phyloP scores from a whole-genome alignment of 2,113 vertebrate genomes.

The Ivindomyrus marchei region DNA sequence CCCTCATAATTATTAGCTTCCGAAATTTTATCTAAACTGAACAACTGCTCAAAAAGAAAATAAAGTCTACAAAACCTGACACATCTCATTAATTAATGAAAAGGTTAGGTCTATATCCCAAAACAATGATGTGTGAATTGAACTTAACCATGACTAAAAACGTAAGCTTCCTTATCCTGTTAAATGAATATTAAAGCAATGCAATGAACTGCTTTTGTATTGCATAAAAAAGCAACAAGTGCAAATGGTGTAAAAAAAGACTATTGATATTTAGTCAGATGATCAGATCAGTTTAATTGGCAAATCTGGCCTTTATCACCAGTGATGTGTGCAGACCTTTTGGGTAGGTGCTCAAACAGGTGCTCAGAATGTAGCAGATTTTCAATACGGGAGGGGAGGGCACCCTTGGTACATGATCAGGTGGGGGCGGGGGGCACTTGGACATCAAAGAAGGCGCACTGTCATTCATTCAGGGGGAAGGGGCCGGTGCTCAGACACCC shows the following conservation, averaged over 20 bases:
- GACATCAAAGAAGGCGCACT: background rate
- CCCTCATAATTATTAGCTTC: background rate
- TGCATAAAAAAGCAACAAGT: background rate
- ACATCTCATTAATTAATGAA: background rate
- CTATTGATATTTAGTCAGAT: background rate
- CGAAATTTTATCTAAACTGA: background rate
- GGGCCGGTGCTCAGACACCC: background rate
- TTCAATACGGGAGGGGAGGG: too few relatives aligned
- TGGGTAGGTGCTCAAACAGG: background rate
- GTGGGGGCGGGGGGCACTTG: background rate
- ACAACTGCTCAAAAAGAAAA: background rate
- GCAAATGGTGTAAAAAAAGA: background rate
- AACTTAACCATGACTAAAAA: background rate
- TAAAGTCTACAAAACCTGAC: background rate
- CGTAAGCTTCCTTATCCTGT: background rate
- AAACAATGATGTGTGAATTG: background rate
- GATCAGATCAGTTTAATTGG: background rate
- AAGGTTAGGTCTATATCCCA: background rate
- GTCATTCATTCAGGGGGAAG: background rate
- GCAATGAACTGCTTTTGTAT: background rate
- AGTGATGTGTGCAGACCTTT: background rate
- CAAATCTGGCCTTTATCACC: background rate
- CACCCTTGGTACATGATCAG: too few relatives aligned
- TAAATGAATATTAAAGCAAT: background rate
- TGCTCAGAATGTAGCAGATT: too few relatives aligned